These are phyloP conservation scores for Aphidoletes aphidimyza DNA, from an alignment of 2,888 invertebrate species.

Conservation along the genomic window DNA sequence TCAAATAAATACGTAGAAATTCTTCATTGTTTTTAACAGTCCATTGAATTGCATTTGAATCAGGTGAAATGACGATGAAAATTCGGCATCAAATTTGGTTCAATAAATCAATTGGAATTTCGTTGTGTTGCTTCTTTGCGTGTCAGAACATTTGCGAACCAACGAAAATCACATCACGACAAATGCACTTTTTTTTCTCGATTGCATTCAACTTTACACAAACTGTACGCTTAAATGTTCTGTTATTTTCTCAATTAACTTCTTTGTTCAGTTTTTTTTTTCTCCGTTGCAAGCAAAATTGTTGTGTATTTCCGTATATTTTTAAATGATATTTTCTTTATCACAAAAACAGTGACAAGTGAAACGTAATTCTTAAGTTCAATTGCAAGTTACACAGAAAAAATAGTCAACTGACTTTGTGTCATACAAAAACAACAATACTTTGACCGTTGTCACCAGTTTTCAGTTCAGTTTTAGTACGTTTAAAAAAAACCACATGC, in stretches of 20 bases:
- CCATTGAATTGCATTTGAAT: too few species aligned
- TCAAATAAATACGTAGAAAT: too few species aligned
- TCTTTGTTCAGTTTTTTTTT: not conserved
- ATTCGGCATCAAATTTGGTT: too few species aligned
- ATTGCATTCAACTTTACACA: conserved; percentile 23
- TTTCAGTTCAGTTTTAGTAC: not conserved
- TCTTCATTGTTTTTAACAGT: not conserved
- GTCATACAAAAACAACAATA: not conserved
- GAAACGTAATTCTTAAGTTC: too few species aligned
- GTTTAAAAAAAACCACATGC: not conserved
- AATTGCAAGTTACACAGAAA: not conserved
- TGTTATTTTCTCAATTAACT: not conserved
- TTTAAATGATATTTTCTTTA: not conserved
- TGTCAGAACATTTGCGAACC: not conserved
- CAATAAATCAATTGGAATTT: conserved; percentile 10
- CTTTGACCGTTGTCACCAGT: conserved; percentile 24
- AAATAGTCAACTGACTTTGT: conserved; percentile 2
- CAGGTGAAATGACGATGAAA: too few species aligned
- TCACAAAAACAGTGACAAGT: not conserved
- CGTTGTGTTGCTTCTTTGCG: not conserved
- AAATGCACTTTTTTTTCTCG: not conserved
- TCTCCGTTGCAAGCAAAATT: not conserved
- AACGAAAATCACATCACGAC: conserved; percentile 20
- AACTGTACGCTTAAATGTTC: conserved; percentile 10
- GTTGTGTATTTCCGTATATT: not conserved